These are phyloP conservation scores for Hirundo rustica DNA, from an alignment of 2,797 vertebrate genomes.

Conservation along the genomic window DNA sequence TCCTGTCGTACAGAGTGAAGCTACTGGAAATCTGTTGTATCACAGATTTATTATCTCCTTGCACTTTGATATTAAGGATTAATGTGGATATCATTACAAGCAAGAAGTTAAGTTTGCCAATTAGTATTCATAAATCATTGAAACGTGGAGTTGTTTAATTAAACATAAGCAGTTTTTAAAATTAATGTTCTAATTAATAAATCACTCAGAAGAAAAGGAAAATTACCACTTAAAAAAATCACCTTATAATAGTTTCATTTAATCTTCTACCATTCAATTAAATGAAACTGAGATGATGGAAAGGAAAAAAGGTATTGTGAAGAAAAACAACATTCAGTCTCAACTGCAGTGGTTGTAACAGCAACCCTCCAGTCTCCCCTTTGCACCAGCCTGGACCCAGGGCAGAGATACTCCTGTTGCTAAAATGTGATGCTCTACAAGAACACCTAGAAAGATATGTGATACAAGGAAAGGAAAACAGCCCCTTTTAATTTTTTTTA, in stretches of 20 bases:
- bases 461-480: neutral
- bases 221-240: slow-evolving; percentile 18
- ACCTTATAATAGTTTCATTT: slow-evolving; percentile 30
- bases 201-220: slow-evolving; percentile 34
- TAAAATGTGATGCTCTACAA: neutral
- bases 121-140: slow-evolving; percentile 55
- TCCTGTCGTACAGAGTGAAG: neutral
- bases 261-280: slow-evolving; percentile 21
- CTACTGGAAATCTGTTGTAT: neutral
- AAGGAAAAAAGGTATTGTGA: neutral
- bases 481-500: rapidly evolving
- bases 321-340: neutral
- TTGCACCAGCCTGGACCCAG: neutral
- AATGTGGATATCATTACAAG: neutral
- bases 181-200: slow-evolving; percentile 56
- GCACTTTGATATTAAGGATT: slow-evolving; percentile 22
- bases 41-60: neutral
- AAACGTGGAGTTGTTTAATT: slow-evolving; percentile 3
- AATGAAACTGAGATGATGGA: neutral
- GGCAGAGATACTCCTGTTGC: neutral
- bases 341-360: neutral
- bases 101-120: slow-evolving; percentile 21
- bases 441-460: neutral
- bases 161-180: slow-evolving; percentile 44
- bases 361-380: rapidly evolving